Percentiles rank a stretch among this genome's conserved stretches.
These are phyloP conservation scores for Pachyuromys duprasi DNA, from an alignment of 2,797 vertebrate species.

Conservation along the genomic window DNA sequence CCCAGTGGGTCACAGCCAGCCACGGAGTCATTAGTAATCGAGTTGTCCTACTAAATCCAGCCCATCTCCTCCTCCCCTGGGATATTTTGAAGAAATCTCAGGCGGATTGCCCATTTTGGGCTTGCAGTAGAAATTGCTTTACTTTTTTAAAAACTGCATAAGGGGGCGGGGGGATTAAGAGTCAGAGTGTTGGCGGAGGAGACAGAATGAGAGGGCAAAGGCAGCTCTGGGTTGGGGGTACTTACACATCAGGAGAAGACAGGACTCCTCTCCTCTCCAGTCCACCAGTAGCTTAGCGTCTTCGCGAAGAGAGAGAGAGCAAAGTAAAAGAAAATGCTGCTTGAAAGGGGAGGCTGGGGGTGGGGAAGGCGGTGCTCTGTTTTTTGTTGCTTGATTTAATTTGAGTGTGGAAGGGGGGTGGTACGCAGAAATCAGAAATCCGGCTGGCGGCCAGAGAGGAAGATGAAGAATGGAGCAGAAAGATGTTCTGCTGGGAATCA, in stretches of 20 bases:
- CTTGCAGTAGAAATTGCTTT: slow-evolving; percentile 64
- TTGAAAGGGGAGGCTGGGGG: neutral
- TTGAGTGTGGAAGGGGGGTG: neutral
- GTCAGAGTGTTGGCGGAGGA: neutral
- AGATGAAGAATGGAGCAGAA: neutral
- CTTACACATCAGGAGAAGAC: slow-evolving; percentile 84
- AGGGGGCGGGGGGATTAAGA: slow-evolving; percentile 58
- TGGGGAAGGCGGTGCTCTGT: neutral
- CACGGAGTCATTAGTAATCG: slow-evolving; percentile 65
- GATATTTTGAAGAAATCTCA: slow-evolving; percentile 5
- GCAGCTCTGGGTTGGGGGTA: slow-evolving; percentile 55
- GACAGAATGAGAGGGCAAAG: neutral
- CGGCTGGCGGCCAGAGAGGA: slow-evolving; percentile 11
- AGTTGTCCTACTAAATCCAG: slow-evolving; percentile 70
- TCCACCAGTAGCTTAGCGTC: slow-evolving; percentile 78
- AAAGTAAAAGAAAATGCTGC: slow-evolving; percentile 60
- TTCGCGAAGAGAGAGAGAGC: slow-evolving; percentile 73
- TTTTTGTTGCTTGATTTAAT: slow-evolving; percentile 63
- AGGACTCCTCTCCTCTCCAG: slow-evolving; percentile 76
- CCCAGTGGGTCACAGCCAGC: slow-evolving; percentile 53
- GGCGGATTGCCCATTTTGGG: neutral
- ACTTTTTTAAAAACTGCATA: slow-evolving; percentile 58
- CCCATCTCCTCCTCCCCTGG: slow-evolving; percentile 41
- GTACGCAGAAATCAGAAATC: slow-evolving; percentile 57
- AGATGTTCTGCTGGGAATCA: neutral